These are phyloP conservation scores for Knipowitschia caucasica DNA, from an alignment of 2,797 vertebrate species.

Conservation along the genomic window DNA sequence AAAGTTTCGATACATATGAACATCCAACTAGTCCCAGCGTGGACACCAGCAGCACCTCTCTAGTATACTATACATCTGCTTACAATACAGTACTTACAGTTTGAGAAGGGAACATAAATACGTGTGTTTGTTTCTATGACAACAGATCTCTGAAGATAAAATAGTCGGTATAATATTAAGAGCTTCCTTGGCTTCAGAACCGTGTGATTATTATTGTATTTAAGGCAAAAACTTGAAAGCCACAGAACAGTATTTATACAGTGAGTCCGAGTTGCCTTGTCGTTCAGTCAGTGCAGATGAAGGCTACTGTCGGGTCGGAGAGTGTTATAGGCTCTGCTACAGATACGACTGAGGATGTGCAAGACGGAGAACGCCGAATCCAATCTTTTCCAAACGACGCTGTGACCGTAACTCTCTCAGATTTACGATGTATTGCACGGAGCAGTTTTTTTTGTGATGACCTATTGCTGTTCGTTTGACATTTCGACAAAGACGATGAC, in stretches of 20 bases:
- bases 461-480: slow-evolving; percentile 64
- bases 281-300: slow-evolving; percentile 45
- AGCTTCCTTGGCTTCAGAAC: slow-evolving; percentile 66
- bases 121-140: slow-evolving; percentile 34
- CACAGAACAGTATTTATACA: slow-evolving; percentile 42
- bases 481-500: slow-evolving; percentile 39
- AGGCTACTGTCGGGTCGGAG: slow-evolving; percentile 44
- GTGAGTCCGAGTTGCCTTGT: slow-evolving; percentile 31
- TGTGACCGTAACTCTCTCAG: slow-evolving; percentile 4
- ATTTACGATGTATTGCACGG: slow-evolving; percentile 44
- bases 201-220: slow-evolving; percentile 23
- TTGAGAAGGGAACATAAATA: slow-evolving; percentile 52
- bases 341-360: slow-evolving; percentile 37
- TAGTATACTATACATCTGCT: slow-evolving; percentile 59
- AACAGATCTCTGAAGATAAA: slow-evolving; percentile 34
- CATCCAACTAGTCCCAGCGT: slow-evolving; percentile 49
- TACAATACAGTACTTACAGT: slow-evolving; percentile 67
- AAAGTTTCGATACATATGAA: slow-evolving; percentile 49
- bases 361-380: slow-evolving; percentile 22
- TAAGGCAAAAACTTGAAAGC: slow-evolving; percentile 69
- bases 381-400: slow-evolving; percentile 16
- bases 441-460: slow-evolving; percentile 24
- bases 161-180: too few species aligned
- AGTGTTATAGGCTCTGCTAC: slow-evolving; percentile 47
- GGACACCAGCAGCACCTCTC: slow-evolving; percentile 40